Base-by-base conservation (phyloP, 2,113 vertebrate species). In the Perccottus glenii region DNA sequence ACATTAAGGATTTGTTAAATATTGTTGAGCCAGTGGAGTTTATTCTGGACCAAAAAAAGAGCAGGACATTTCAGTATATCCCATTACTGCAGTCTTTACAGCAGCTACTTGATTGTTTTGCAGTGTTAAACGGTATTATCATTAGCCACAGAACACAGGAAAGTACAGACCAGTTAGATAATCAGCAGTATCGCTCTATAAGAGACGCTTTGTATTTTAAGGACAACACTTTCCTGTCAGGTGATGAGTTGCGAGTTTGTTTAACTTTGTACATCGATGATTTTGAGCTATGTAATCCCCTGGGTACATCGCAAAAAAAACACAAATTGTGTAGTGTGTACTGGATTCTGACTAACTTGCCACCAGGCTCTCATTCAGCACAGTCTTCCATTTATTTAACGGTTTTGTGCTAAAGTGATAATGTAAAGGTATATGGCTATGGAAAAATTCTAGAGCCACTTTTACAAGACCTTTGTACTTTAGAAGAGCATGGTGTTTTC, bases 11-110 rank as follows among this genome's bases (percentile, higher is more conserved):
- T 33, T 3, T 46, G 9, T 59, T 76, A 9, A 60, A 60, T 44
- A 35, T 81, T 52, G 60, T 77, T 15, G 78, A 76, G 16, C 43
- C 64, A 46, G 40, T 66, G 1, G 51, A 55, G 51, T 66, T 46
- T 19, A 5, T 56, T 46, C 43, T 66, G 6, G 51, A 56, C 9
- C 19, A 55, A 56, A 66, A n/a, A 46, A 55, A 43, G 16, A 52
- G 14, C 10, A 51, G 51, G 32, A 15, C 51, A 6, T 66, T 66
- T 66, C 51, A 66, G 32, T 55, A 66, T 46, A 36, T 66, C 15
- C 51, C 51, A 56, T 19, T 66, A 36, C 9, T 56, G 42, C 50
- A 5, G 4, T 66, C 43, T 14, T 66, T 66, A 5, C 42, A 66
- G 51, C 51, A 56, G 42, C 1, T 55, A 66, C 43, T 66, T 33